A percentile compares a stretch with the other conserved stretches of the same genome.
Evolutionary conservation across 1,140 invertebrate genomes (phyloP).

Genomic region (Apis dorsata): DNA sequence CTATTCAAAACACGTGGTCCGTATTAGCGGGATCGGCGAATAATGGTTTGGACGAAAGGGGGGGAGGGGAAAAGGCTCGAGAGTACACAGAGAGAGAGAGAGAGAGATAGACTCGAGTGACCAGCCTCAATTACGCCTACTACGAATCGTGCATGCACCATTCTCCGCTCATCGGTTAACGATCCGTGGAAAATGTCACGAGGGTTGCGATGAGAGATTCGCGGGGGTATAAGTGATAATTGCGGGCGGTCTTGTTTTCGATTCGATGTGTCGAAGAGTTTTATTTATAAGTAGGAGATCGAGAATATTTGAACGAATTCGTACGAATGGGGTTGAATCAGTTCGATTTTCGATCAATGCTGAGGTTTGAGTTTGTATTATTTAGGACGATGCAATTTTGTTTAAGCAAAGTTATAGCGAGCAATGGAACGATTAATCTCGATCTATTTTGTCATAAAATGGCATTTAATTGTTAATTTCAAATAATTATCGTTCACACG

Average conservation of each 20-base stretch:
- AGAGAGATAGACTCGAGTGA: conserved; percentile 56
- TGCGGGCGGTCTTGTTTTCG: neutral
- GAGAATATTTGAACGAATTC: too few relatives aligned
- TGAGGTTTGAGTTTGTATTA: too few relatives aligned
- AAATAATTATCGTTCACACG: neutral
- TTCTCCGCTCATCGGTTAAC: conserved; percentile 44
- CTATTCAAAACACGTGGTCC: conserved; percentile 70
- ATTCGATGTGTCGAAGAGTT: neutral
- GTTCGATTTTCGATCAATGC: too few relatives aligned
- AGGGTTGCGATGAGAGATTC: neutral
- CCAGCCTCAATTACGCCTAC: conserved; percentile 61
- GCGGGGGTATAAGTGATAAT: neutral
- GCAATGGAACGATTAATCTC: neutral
- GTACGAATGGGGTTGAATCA: too few relatives aligned
- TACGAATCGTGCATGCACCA: conserved; percentile 39
- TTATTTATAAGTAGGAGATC: neutral
- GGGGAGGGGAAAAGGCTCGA: conserved; percentile 29
- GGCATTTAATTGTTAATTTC: neutral
- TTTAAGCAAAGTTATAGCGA: neutral
- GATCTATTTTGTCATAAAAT: neutral
- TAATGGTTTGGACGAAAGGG: conserved; percentile 39
- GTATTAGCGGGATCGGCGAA: conserved; percentile 65
- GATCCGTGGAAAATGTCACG: conserved; percentile 19
- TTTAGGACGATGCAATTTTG: neutral
- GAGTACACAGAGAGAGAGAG: conserved; percentile 30